These are phyloP conservation scores for Nasua narica DNA, from an alignment of 2,797 vertebrate genomes.

Conservation along the genomic window DNA sequence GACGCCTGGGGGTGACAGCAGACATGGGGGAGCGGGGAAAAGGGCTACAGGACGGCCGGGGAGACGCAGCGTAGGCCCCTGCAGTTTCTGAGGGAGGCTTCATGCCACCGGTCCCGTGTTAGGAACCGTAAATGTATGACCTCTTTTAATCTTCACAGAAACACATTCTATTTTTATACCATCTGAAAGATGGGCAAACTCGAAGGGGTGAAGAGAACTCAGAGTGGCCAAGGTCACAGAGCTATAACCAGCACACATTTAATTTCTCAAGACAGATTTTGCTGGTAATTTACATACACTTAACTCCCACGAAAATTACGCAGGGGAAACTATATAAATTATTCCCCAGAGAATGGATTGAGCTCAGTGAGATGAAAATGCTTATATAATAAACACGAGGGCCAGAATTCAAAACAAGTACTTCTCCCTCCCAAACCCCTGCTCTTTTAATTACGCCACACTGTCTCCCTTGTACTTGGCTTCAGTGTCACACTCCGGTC, in stretches of 20 bases:
- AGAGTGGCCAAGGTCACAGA: neutral
- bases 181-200: neutral
- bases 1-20: neutral
- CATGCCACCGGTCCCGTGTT: neutral
- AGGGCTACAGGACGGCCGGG: neutral
- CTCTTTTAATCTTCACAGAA: neutral
- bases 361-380: neutral
- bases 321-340: neutral
- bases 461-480: neutral
- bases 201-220: neutral
- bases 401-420: neutral
- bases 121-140: neutral
- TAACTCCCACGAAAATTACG: neutral
- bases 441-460: neutral
- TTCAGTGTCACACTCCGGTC: neutral
- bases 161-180: neutral
- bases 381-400: neutral
- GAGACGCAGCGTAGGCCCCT: neutral
- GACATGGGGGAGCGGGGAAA: fast-evolving
- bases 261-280: neutral
- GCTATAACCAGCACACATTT: neutral
- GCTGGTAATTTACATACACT: neutral
- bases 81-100: neutral
- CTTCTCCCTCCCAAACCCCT: neutral
- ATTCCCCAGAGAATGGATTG: neutral